These are phyloP conservation scores for Tribolium freemani DNA, from an alignment of 2,888 invertebrate species.

Conservation along the genomic window DNA sequence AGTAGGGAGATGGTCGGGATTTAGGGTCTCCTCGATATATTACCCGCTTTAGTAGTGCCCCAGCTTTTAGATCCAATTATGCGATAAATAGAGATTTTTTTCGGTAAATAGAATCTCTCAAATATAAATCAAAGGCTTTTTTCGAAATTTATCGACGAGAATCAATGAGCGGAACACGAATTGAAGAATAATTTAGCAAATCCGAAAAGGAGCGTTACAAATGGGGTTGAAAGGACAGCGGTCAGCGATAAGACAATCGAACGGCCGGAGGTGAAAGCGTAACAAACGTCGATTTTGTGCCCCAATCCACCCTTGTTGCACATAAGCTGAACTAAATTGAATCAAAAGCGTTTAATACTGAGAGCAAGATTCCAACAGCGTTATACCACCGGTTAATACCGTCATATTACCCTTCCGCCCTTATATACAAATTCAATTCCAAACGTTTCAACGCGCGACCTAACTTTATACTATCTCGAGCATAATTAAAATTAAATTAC, in stretches of 20 bases:
- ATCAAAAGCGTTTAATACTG: constrained; percentile 64
- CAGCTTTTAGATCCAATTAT: constrained; percentile 49
- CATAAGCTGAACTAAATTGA: constrained; percentile 64
- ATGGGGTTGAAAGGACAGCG: constrained; percentile 59
- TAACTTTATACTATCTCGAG: constrained; percentile 57
- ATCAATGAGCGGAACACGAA: constrained; percentile 30
- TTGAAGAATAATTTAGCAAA: constrained; percentile 43
- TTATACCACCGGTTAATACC: constrained; percentile 58
- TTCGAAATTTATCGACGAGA: constrained; percentile 34
- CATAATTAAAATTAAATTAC: constrained; percentile 56
- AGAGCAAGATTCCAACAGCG: constrained; percentile 59
- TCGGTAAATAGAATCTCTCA: constrained; percentile 37
- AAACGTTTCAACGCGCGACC: constrained; percentile 48
- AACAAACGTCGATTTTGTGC: constrained; percentile 39
- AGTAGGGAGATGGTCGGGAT: constrained; percentile 47
- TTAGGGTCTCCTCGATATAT: constrained; percentile 49
- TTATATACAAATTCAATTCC: constrained; percentile 56
- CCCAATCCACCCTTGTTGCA: constrained; percentile 58
- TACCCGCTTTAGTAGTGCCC: constrained; percentile 46
- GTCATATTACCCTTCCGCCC: constrained; percentile 57
- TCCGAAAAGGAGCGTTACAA: constrained; percentile 48
- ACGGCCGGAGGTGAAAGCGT: constrained; percentile 45
- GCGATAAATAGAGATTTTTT: constrained; percentile 48
- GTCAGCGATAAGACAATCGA: constrained; percentile 60
- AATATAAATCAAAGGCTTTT: constrained; percentile 11